Base-by-base conservation (phyloP, 2,797 vertebrate species). In the Odontamblyopus rebecca region DNA sequence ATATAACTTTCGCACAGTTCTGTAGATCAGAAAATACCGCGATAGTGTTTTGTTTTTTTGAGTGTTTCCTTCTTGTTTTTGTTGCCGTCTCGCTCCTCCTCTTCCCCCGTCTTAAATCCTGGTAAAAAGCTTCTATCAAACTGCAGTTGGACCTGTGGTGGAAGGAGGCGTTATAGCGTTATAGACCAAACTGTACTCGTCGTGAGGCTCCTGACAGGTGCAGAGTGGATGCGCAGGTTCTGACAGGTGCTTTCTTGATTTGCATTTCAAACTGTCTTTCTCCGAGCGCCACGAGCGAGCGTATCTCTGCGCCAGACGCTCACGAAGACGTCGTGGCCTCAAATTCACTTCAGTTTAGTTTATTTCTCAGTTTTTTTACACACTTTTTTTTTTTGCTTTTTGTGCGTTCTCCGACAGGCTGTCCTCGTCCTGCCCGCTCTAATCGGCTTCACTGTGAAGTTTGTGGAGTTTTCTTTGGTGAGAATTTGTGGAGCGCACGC, bases 211-310 rank as follows among this genome's bases (percentile, higher is more conserved):
- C 77, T 69, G 85, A 83, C 63, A 70, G 41, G 41, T 11, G 73
- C 78, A 62, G 67, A 44, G 41, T 12, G 41, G 11, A 44, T 44
- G 9, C 4, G 41, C 30, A 61, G 48, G 62, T 61, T 68, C 41
- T 82, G 82, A 81, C 84, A 85, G 89, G 79, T 74, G 63, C 69
- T 60, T 70, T 75, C 65, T 83, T 82, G 9, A 90, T 91, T 91
- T 89, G 81, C 85, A 91, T 89, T 85, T 91, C 87, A 89, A 90
- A 87, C 79, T 77, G 53, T 71, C 56, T 71, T 76, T 84, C 75
- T 63, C 69, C 63, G 27, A 41, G 70, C 18, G 51, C 66, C 82
- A 83, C 61, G 68, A 82, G 81, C 54, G 67, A 78, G 81, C 79
- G 82, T 85, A 82, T 86, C 29, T 32, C 41, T 67, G 15, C 51